A percentile compares a stretch with the other conserved stretches of the same genome.
Conservation (phyloP, 92 coral and sea anemone species). For the Bergia sp. region DNA sequence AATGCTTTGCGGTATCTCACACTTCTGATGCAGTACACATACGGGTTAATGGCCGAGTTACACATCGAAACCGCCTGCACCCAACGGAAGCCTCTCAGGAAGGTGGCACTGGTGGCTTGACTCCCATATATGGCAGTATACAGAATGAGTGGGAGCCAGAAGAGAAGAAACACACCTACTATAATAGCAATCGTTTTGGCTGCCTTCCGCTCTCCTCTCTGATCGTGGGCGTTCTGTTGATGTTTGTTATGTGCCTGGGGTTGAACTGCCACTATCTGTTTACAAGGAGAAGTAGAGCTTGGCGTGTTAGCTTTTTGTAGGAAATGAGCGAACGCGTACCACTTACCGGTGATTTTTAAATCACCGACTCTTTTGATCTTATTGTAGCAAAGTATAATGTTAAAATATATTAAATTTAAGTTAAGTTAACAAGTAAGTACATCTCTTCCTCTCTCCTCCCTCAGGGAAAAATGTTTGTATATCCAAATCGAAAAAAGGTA, state of each 20-base stretch:
- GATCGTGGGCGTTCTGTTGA: background rate
- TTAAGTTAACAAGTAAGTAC: no score
- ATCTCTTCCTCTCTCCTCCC: no score
- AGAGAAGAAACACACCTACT: background rate
- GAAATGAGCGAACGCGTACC: no score
- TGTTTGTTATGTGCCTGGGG: background rate
- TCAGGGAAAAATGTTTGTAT: no score
- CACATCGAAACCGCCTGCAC: background rate
- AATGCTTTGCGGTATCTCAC: background rate
- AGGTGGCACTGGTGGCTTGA: background rate
- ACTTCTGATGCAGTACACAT: background rate
- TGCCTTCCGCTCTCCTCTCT: constrained; percentile 3
- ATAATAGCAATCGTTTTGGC: constrained; percentile 11
- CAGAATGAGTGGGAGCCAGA: background rate
- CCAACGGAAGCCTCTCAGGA: background rate
- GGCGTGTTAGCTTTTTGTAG: no score
- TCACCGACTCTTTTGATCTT: no score
- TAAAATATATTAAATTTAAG: no score
- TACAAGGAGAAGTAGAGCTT: no score
- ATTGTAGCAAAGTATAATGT: no score
- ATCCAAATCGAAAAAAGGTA: no score
- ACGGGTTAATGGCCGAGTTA: background rate
- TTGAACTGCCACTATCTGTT: no score
- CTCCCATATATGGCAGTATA: background rate
- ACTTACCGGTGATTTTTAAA: no score